Base-by-base conservation (phyloP, 1,140 invertebrate species). In the Triops longicaudatus region DNA sequence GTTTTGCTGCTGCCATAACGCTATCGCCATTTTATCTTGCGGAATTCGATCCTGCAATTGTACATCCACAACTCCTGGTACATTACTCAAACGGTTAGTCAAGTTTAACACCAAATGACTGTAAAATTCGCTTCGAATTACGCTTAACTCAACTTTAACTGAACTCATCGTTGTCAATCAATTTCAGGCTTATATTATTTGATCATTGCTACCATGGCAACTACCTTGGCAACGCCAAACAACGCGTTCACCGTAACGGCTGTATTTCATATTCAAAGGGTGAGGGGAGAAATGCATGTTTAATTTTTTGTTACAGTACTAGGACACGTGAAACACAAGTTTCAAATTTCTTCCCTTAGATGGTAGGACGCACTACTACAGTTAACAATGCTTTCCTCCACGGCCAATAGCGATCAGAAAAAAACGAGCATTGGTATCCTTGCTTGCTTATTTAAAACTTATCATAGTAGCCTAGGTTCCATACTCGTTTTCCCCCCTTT, bases 101-200 rank as follows among this genome's bases (percentile, higher is more conserved):
- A 75, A 50, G 22, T 75, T 63, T n/a, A 75, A 44, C 2, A 63
- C 63, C 6, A 75, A 44, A 50, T 75, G 26, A 22, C 43, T 43
- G 17, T 75, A 75, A 75, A 75, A 75, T n/a, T 75, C 41, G 43
- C 22, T 75, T 50, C 74, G 43, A n/a, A 75, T 17, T 14, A 17
- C 50, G 14, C 17, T 63, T 22, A 63, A 5, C 22, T 63, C 50
- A 12, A 63, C 50, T 63, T 63, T 63, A 9, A 63, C 50, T 14
- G 22, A 14, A 22, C 5, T 63, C 50, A 63, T 63, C 6, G n/a
- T 63, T 17, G 22, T 17, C 14, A 63, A 14, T 9, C 31, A 10
- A 22, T 10, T 4, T 63, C 17, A n/a, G n/a, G 6, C 22, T 10
- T 17, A 22, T 1, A 5, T 22, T 22, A 14, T 63, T 63, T 9